Percentiles rank a stretch among this genome's conserved stretches.
These are phyloP conservation scores for Xyrauchen texanus DNA, from an alignment of 2,113 vertebrate genomes.

Conservation along the genomic window DNA sequence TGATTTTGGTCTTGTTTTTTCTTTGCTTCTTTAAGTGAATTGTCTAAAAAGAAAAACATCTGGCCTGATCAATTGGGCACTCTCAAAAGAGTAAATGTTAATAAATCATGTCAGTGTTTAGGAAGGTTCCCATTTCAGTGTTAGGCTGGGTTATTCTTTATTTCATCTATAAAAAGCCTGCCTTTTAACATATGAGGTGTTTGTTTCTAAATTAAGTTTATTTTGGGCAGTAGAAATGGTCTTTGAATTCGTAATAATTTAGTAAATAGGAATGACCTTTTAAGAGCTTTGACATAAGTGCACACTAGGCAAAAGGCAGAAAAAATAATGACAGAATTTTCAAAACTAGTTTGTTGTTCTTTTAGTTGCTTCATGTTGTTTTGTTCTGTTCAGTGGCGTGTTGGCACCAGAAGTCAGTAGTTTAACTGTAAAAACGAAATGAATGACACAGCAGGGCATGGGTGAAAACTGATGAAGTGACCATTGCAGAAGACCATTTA, in stretches of 20 bases:
- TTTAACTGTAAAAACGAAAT: slow-evolving; percentile 40
- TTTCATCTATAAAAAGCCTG: slow-evolving; percentile 51
- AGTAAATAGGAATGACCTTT: slow-evolving; percentile 7
- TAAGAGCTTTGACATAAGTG: slow-evolving; percentile 26
- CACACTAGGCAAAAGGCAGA: slow-evolving; percentile 32
- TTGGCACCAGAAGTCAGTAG: slow-evolving; percentile 12
- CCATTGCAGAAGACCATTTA: slow-evolving; percentile 42
- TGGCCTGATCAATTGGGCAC: slow-evolving; percentile 69
- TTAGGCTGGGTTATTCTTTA: slow-evolving; percentile 34
- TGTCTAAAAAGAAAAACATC: slow-evolving; percentile 71
- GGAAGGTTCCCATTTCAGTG: slow-evolving; percentile 59
- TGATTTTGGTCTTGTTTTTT: slow-evolving; percentile 65
- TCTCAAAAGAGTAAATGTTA: slow-evolving; percentile 69
- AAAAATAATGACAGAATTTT: no score
- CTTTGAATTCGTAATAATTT: slow-evolving; percentile 32
- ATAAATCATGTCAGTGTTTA: slow-evolving; percentile 68
- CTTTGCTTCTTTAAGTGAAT: slow-evolving; percentile 65
- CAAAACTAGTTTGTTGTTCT: no score
- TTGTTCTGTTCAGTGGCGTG: background rate
- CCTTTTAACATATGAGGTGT: slow-evolving; percentile 57
- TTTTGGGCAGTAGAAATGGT: background rate
- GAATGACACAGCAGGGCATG: slow-evolving; percentile 49
- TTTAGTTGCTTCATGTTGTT: background rate
- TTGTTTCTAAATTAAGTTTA: slow-evolving; percentile 51
- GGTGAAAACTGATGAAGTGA: slow-evolving; percentile 49